Evolutionary conservation across 1,140 invertebrate species (phyloP).

Genomic region (Zaprionus inermis): DNA sequence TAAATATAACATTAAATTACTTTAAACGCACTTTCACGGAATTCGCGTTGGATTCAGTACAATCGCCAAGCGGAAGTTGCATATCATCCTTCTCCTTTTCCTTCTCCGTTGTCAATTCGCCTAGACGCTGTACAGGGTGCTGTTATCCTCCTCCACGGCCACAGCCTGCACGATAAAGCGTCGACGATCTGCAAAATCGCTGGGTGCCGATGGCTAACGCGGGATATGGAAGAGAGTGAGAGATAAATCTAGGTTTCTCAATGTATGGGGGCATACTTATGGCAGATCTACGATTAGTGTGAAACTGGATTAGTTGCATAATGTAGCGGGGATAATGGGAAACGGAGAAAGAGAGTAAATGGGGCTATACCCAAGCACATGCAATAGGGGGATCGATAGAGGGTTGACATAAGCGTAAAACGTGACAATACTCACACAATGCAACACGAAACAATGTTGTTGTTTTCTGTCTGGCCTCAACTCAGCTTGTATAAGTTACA

Average conservation of each 20-base stretch:
- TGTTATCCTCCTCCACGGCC: constrained; percentile 73
- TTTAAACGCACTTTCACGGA: constrained; percentile 1
- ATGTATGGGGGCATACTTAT: neutral
- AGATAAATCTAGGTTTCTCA: neutral
- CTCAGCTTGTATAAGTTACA: constrained; percentile 63
- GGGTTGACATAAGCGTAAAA: constrained; percentile 14
- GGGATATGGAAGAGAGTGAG: neutral
- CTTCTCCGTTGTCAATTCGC: neutral
- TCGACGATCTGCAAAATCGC: constrained; percentile 61
- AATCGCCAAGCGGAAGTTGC: neutral
- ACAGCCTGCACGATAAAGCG: constrained; percentile 81
- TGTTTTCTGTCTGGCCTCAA: constrained; percentile 58
- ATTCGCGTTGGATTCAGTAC: constrained; percentile 21
- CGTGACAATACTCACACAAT: constrained; percentile 76
- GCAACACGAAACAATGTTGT: constrained; percentile 50
- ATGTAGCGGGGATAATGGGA: neutral
- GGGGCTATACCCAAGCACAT: constrained; percentile 30
- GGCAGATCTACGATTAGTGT: neutral
- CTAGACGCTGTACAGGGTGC: constrained; percentile 70
- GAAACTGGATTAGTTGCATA: constrained; percentile 30
- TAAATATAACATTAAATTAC: constrained; percentile 36
- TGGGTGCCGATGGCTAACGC: constrained; percentile 46
- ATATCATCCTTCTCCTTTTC: neutral
- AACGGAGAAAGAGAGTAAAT: neutral
- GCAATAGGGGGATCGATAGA: constrained; percentile 15